A percentile compares a stretch with the other conserved stretches of the same genome.
These are phyloP conservation scores for Pseudomyrmex cubaensis DNA, from an alignment of 1,140 invertebrate species.

Conservation along the genomic window DNA sequence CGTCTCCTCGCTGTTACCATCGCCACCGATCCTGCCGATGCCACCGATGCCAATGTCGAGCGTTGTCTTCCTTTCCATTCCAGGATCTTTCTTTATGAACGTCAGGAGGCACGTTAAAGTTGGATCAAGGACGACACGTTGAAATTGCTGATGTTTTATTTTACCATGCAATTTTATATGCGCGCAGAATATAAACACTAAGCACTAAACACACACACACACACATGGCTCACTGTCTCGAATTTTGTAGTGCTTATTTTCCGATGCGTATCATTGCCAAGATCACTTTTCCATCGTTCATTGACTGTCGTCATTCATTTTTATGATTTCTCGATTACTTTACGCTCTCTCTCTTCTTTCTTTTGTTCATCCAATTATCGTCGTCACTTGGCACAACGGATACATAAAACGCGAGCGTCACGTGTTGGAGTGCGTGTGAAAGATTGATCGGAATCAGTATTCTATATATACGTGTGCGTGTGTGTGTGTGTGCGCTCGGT, in stretches of 20 bases:
- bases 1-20: neutral
- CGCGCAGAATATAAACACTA: too few species aligned
- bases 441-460: conserved; percentile 27
- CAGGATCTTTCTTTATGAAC: conserved; percentile 1
- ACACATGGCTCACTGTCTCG: neutral
- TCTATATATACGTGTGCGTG: too few species aligned
- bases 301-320: too few species aligned
- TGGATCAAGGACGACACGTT: neutral
- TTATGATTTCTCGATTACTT: conserved; percentile 3
- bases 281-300: neutral
- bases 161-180: too few species aligned
- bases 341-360: conserved; percentile 20
- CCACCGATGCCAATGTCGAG: neutral
- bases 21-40: neutral
- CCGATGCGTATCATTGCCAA: neutral
- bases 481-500: conserved; percentile 4
- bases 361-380: too few species aligned
- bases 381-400: neutral
- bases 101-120: neutral
- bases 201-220: too few species aligned
- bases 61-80: neutral
- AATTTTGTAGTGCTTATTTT: neutral
- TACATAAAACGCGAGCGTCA: neutral
- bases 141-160: neutral
- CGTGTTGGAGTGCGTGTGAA: neutral